Base-by-base conservation (phyloP, 1,140 invertebrate genomes). In the Cydia fagiglandana region DNA sequence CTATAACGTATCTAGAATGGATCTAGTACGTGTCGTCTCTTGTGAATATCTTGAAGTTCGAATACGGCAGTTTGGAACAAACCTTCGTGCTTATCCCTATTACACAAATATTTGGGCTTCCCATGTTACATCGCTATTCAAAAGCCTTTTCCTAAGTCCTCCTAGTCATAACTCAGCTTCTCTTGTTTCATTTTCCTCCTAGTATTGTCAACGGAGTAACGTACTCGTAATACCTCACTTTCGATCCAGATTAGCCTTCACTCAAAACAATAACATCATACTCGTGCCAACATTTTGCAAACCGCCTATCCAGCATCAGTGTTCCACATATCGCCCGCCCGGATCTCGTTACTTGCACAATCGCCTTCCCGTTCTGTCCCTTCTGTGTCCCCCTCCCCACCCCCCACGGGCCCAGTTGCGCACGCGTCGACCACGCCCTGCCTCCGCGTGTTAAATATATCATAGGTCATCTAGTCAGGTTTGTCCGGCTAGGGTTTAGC, bases 361-460 rank as follows among this genome's bases (percentile, higher is more conserved):
- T 10, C 20, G 47, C 34, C 76, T 47, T 78, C 73, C 80, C 77
- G 76, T 81, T 78, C 81, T 83, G 83, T 84, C 83, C 81, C 80
- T 84, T 84, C 77, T 75, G 80, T 78, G 66, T 61, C 77, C 77
- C 73, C 75, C 45, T 74, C 74, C 61, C 78, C 78, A 64, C 73
- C 73, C 75, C 66, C 75, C 79, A 75, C 77, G 77, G 76, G 79
- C 78, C 83, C 78, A 82, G 82, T 81, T 84, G 84, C 82, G 84
- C 82, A 85, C 82, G 84, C 82, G 82, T 84, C 81, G 78, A 77
- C 82, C 81, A 82, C 82, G 83, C 84, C 84, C 82, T 83, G 81
- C 79, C 79, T 80, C 81, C 78, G 77, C 81, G 84, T 81, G 83
- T 82, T 81, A 84, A 85, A 85, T 84, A 81, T 84, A 85, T 85